Base-by-base conservation (phyloP, 1,140 invertebrate genomes). In the Hydropsyche tenuis region DNA sequence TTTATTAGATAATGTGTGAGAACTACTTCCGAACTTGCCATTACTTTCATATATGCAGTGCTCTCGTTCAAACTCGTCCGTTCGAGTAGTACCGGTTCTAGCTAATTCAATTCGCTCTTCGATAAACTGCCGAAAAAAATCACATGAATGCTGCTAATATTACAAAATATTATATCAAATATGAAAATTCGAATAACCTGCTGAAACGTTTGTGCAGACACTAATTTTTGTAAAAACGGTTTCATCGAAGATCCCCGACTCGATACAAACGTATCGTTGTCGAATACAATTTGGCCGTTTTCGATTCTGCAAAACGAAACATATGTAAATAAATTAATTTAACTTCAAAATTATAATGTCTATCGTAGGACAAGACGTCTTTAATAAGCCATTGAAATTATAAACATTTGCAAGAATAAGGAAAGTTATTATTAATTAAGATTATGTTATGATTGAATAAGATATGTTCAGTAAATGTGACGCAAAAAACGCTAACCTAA, bases 21-120 rank as follows among this genome's bases (percentile, higher is more conserved):
- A 70, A n/a, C 68, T 25, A 7, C 14, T 0, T 63, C 14, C 14
- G 4, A 11, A 37, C 22, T 66, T 75, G 11, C n/a, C 16, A 7
- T 51, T 23, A 12, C 25, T 64, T 45, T 75, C 73, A 22, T 43
- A 71, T 14, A 22, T 30, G 25, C 46, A 75, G 20, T 62, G 70
- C 37, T 75, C 68, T 0, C 69, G 42, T 62, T 69, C 60, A 16
- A 75, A 75, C 25, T 75, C 73, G 66, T 75, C 73, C 12, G 56
- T 71, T 16, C 27, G 63, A 23, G 20, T 68, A 5, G 60, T 23
- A n/a, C 64, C 70, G 25, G 14, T 43, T 18, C 23, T 27, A 3
- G 65, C 51, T 48, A 75, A 20, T 18, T 69, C 62, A 18, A 75
- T 23, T 9, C 73, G 66, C 4, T 69, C 69, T 51, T 75, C 73